A percentile compares a stretch with the other conserved stretches of the same genome.
These are phyloP conservation scores for Synanceia verrucosa DNA, from an alignment of 2,797 vertebrate genomes.

Conservation along the genomic window DNA sequence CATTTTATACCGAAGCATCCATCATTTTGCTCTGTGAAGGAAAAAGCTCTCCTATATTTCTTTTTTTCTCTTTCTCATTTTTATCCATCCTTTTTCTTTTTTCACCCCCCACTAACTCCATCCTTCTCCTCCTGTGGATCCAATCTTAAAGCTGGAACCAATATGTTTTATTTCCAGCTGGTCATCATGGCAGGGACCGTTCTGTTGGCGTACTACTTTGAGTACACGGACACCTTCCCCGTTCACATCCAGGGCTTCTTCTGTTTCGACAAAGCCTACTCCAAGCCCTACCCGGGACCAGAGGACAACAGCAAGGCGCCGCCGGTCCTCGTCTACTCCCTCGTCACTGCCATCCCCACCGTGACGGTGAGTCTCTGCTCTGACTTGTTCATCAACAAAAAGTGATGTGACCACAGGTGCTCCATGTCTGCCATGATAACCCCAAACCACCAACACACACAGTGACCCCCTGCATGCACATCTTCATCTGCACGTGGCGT, in stretches of 20 bases:
- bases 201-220: constrained; percentile 92
- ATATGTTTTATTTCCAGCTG: constrained; percentile 87
- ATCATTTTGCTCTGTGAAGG: constrained; percentile 66
- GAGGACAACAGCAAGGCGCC: constrained; percentile 90
- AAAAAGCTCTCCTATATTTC: constrained; percentile 31
- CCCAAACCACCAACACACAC: background rate
- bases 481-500: constrained; percentile 64
- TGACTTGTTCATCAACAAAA: constrained; percentile 31
- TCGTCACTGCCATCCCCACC: constrained; percentile 91
- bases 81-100: constrained; percentile 33
- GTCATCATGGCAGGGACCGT: constrained; percentile 92
- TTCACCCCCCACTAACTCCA: constrained; percentile 44
- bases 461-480: background rate
- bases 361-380: constrained; percentile 84
- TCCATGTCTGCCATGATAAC: background rate
- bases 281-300: constrained; percentile 90
- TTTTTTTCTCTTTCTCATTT: constrained; percentile 8
- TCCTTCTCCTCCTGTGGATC: constrained; percentile 42
- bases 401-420: constrained; percentile 54
- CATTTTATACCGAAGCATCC: constrained; percentile 75
- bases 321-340: constrained; percentile 90
- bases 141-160: constrained; percentile 68
- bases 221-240: constrained; percentile 94
- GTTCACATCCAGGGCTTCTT: constrained; percentile 94
- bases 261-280: constrained; percentile 90